phyloP scores from a whole-genome alignment of 2,888 invertebrate species.

The Himalopsyche japonica region DNA sequence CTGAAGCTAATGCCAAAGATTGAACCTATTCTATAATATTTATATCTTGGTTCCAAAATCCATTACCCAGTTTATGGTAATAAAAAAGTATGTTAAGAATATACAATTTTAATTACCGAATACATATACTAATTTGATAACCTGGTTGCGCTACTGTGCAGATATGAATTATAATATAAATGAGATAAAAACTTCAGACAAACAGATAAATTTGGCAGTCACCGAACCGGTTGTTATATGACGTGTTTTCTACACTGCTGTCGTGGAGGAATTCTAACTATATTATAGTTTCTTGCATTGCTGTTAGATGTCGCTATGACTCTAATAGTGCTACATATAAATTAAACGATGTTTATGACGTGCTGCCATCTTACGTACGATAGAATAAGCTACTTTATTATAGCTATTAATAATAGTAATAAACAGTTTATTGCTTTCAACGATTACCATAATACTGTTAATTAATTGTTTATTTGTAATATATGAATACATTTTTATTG shows the following conservation, averaged over 20 bases:
- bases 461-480: background rate
- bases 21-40: too few relatives aligned
- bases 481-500: background rate
- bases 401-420: background rate
- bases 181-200: constrained; percentile 11
- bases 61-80: too few relatives aligned
- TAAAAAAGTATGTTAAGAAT: too few relatives aligned
- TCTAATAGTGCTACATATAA: background rate
- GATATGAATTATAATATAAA: constrained; percentile 14
- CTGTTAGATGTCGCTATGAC: constrained; percentile 23
- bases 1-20: too few relatives aligned
- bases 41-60: too few relatives aligned
- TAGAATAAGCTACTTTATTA: constrained; percentile 2
- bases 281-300: constrained; percentile 13
- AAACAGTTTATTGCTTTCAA: background rate
- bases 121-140: too few relatives aligned
- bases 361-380: constrained; percentile 21
- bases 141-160: too few relatives aligned
- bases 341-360: constrained; percentile 9
- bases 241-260: constrained; percentile 4
- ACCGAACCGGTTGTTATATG: constrained; percentile 8
- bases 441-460: background rate
- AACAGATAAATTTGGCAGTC: constrained; percentile 24
- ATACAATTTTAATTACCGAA: too few relatives aligned
- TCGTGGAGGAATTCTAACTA: constrained; percentile 2